Conservation (phyloP, 2,797 vertebrate genomes). For the Chelon labrosus region DNA sequence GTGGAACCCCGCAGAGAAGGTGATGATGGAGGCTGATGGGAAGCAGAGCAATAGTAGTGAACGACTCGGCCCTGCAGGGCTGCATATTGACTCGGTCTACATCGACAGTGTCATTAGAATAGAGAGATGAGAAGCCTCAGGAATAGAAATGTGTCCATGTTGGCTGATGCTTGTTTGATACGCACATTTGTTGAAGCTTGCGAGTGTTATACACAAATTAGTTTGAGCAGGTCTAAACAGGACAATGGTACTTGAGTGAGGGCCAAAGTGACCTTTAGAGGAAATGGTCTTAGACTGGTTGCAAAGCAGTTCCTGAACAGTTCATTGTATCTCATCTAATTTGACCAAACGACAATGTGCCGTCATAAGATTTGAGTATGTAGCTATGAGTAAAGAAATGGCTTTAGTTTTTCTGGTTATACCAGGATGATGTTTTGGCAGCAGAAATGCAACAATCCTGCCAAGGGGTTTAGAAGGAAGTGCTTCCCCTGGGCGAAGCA, state of each 20-base stretch:
- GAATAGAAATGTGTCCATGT: slow-evolving; percentile 24
- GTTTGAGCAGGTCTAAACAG: not conserved
- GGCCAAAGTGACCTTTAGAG: not conserved
- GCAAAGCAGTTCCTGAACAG: not conserved
- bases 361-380: no score
- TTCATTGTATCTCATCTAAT: not conserved
- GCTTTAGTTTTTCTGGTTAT: slow-evolving; percentile 23
- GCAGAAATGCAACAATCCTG: slow-evolving; percentile 23
- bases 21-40: slow-evolving; percentile 65
- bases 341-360: no score
- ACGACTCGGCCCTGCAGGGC: slow-evolving; percentile 33
- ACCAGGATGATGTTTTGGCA: slow-evolving; percentile 24
- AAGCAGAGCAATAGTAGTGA: slow-evolving; percentile 38
- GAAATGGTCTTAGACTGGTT: not conserved
- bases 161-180: slow-evolving; percentile 11
- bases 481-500: slow-evolving; percentile 39
- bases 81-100: slow-evolving; percentile 36
- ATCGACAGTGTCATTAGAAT: slow-evolving; percentile 56
- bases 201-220: no score
- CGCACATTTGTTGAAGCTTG: no score
- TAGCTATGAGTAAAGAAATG: not conserved
- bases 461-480: slow-evolving; percentile 20
- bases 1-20: slow-evolving; percentile 53
- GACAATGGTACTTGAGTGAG: not conserved
- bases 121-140: slow-evolving; percentile 37